Evolutionary conservation across 2,797 vertebrate genomes (phyloP), one percentile per base, ranked within the genome.

Genomic region (Betta splendens): DNA sequence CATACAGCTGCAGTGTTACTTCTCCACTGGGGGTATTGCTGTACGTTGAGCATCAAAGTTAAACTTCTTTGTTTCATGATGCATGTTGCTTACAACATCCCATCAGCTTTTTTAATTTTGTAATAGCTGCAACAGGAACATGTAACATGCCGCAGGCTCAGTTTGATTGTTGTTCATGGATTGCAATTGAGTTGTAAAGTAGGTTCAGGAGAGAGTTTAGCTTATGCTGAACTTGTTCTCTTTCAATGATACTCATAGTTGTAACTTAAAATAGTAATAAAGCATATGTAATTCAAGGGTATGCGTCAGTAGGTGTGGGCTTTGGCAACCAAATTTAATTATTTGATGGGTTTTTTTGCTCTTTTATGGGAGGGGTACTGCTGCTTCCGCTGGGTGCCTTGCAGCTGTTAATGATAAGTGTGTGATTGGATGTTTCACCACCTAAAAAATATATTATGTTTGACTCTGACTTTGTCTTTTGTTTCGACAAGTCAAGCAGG

Each of bases 41-140:
- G 5, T 60, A 54, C 73, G 68, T 58, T 53, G 61, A 73, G 77
- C 77, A 80, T 86, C 81, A 87, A 89, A 89, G 85, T 85, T 79
- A 49, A 69, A 80, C 68, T 81, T 83, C 77, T 87, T 86, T 88
- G 85, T 89, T 88, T 89, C 73, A 70, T 62, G 80, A 69, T 72
- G 52, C 54, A 44, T 47, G 36, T 69, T 56, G 77, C 78, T 81
- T 44, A 66, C 56, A 80, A 79, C 83, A 12, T 78, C 60, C 39
- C 51, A 58, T 58, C 29, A 53, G 64, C 32, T 21, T 79, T n/a
- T 81, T 83, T 71, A 45, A 58, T 67, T 75, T 79, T 71, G 47
- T 68, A 73, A 75, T 72, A 48, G 23, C 20, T 23, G 57, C 44
- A 81, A 66, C 79, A 77, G 54, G 77, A 72, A 80, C 69, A 71